Evolutionary conservation across 2,888 invertebrate species (phyloP).

Genomic region (Carpatolechia fugitivella): DNA sequence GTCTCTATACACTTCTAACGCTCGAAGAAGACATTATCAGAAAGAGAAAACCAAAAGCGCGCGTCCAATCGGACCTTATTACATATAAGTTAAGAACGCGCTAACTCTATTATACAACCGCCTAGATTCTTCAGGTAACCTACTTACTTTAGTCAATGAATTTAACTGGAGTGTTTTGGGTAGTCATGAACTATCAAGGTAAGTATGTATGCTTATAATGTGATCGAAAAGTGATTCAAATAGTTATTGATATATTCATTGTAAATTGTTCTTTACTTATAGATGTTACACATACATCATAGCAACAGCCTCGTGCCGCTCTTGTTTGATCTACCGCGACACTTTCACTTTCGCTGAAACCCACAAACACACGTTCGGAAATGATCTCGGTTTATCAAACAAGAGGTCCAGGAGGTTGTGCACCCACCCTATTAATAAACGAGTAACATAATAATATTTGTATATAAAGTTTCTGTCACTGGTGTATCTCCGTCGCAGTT

Average conservation of each 20-base stretch:
- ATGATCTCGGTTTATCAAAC: no score
- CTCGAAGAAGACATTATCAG: no score
- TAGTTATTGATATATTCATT: not conserved
- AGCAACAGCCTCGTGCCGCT: conserved; percentile 16
- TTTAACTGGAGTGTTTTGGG: not conserved
- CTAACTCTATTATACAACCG: no score
- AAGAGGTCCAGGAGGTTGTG: no score
- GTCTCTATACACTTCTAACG: no score
- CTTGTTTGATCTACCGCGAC: not conserved
- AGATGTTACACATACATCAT: conserved; percentile 16
- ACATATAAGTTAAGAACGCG: no score
- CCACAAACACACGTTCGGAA: no score
- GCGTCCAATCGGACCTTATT: no score
- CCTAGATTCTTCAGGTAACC: no score
- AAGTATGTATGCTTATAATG: not conserved
- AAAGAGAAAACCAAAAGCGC: no score
- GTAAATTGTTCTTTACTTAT: conserved; percentile 7
- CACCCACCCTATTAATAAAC: not conserved
- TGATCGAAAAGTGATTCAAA: conserved; percentile 12
- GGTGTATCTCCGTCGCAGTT: conserved; percentile 44
- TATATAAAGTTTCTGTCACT: conserved; percentile 32
- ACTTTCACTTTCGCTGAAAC: no score
- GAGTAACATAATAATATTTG: conserved; percentile 31
- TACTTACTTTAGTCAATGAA: no score
- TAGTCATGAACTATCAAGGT: not conserved